Evolutionary conservation across 2,113 vertebrate genomes (phyloP).

Genomic region (Setophaga kirtlandii): DNA sequence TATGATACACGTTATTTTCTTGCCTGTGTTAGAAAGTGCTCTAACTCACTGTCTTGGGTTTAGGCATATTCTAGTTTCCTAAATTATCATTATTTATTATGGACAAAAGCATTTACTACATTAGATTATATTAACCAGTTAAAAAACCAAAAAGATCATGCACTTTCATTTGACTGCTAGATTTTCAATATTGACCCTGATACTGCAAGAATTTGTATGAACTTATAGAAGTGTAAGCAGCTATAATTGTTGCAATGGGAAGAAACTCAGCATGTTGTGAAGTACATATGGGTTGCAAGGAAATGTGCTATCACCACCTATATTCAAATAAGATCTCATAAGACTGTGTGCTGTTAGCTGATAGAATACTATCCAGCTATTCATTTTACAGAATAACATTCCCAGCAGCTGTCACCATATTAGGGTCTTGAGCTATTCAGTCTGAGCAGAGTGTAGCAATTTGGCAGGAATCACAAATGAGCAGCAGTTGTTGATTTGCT

Average conservation of each 20-base stretch:
- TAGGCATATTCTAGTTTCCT: neutral
- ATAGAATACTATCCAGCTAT: neutral
- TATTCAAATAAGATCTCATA: constrained; percentile 37
- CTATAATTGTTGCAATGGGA: neutral
- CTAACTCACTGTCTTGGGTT: neutral
- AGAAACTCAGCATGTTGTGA: neutral
- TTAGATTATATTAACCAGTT: neutral
- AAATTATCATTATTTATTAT: neutral
- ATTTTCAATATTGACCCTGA: neutral
- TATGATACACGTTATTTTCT: neutral
- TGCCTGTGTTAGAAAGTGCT: neutral
- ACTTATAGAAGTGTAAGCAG: neutral
- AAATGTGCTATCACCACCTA: constrained; percentile 11
- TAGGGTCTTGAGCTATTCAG: constrained; percentile 28
- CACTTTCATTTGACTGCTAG: neutral
- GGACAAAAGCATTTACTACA: neutral
- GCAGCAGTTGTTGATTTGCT: neutral
- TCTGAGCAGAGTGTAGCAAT: neutral
- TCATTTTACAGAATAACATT: constrained; percentile 4
- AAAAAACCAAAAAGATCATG: neutral
- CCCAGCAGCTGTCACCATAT: constrained; percentile 27
- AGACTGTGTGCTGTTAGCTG: constrained; percentile 25
- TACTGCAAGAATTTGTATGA: neutral
- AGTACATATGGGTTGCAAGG: neutral
- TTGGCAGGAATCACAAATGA: constrained; percentile 47